Evolutionary conservation across 1,140 invertebrate genomes (phyloP).

Genomic region (Teleogryllus occipitalis): DNA sequence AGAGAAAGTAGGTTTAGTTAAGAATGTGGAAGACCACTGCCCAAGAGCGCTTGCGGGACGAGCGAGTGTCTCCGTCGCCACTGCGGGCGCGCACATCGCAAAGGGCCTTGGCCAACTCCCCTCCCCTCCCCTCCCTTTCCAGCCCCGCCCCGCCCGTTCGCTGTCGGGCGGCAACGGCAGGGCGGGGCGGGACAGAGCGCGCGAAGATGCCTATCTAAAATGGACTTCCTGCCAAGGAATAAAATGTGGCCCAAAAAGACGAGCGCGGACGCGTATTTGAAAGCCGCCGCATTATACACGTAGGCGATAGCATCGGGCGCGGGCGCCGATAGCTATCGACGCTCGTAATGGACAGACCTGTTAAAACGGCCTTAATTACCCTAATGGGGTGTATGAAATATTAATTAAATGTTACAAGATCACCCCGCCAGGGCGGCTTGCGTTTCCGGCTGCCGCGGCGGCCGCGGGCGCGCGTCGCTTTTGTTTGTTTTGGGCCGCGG

Average conservation of each 20-base stretch:
- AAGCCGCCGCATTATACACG: background rate
- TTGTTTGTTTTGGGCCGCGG: too few species aligned
- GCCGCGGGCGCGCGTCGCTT: too few species aligned
- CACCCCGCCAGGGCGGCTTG: background rate
- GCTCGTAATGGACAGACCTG: background rate
- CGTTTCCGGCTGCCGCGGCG: background rate
- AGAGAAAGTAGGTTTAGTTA: too few species aligned
- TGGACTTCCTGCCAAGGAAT: background rate
- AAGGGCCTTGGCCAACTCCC: too few species aligned
- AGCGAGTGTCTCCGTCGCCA: too few species aligned
- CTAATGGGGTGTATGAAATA: background rate
- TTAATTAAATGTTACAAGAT: background rate
- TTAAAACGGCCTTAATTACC: background rate
- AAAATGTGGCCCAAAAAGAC: slow-evolving; percentile 1
- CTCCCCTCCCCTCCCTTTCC: too few species aligned
- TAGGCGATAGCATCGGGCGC: background rate
- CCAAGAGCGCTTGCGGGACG: too few species aligned
- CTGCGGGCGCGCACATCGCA: too few species aligned
- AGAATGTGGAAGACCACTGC: too few species aligned
- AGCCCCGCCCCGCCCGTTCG: background rate
- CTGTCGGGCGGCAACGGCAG: background rate
- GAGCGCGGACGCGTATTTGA: background rate
- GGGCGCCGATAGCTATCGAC: background rate
- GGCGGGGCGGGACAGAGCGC: too few species aligned
- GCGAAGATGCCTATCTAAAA: background rate